Base-by-base conservation (phyloP, 2,113 vertebrate species). In the Clarias magur region DNA sequence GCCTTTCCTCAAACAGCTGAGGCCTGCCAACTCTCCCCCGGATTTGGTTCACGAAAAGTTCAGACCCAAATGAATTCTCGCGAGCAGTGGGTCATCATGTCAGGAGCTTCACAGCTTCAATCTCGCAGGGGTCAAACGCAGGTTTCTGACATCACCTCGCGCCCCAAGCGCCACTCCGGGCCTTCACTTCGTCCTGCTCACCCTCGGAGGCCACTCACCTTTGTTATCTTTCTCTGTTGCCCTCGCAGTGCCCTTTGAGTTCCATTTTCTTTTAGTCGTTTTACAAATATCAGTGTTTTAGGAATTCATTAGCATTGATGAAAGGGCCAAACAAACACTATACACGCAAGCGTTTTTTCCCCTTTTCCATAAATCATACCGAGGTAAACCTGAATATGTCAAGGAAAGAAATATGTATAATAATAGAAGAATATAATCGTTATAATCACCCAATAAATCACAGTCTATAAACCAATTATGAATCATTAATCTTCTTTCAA, bases 31-130 rank as follows among this genome's bases (percentile, higher is more conserved):
- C 90, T 90, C 67, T 78, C 92, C 87, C 92, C 92, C 83, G 91
- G 94, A 94, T 91, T 91, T 83, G 96, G 96, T 97, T 97, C 96
- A 97, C 88, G 15, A 85, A 96, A 92, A 97, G 96, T 97, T 97
- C 96, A 97, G 91, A 87, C 92, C 92, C 93, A 92, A 94, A 95
- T 95, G 94, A 95, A 95, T 95, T 93, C 94, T 93, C 89, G 93
- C 93, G 90, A 93, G 92, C 89, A 92, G 89, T 93, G 91, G 92
- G 92, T 93, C 90, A 92, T 91, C 89, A 92, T 92, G 94, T 94
- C 94, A 94, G 88, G 88, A 93, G 88, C 89, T 93, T 91, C 83
- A 87, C 89, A 88, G 92, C 89, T 91, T 88, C 90, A 76, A 90
- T 94, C 85, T 92, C 88, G 38, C 59, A 57, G 92, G 93, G 96